A percentile compares a stretch with the other conserved stretches of the same genome.
Evolutionary conservation across 2,888 invertebrate species (phyloP).

Genomic region (Petrophora chlorosata): DNA sequence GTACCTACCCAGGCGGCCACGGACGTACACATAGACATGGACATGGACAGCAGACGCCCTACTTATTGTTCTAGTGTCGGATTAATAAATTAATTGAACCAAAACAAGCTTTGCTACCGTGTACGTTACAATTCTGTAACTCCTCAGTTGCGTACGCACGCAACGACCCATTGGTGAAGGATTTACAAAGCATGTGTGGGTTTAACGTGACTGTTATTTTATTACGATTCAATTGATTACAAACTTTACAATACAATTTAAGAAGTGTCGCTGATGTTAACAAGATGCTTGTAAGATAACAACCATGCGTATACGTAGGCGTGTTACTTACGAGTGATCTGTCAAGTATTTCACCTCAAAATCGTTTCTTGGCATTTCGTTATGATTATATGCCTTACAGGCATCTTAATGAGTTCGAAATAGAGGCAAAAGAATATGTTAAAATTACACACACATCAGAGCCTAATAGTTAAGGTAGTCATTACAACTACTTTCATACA

Average conservation of each 20-base stretch:
- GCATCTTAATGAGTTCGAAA: no score
- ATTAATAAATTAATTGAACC: no score
- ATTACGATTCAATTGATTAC: slow-evolving; percentile 25
- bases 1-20: no score
- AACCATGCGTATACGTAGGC: slow-evolving; percentile 14
- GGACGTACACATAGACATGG: no score
- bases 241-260: slow-evolving; percentile 21
- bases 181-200: slow-evolving; percentile 54
- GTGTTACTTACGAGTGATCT: slow-evolving; percentile 8
- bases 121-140: not conserved
- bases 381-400: no score
- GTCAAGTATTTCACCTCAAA: not conserved
- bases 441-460: no score
- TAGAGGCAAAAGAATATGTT: no score
- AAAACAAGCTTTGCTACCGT: slow-evolving; percentile 6
- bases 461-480: no score
- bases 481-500: no score
- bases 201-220: slow-evolving; percentile 19
- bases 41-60: no score
- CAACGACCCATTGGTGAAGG: slow-evolving; percentile 54
- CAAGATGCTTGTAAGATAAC: slow-evolving; percentile 21
- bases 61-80: no score
- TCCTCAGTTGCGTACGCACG: slow-evolving; percentile 31
- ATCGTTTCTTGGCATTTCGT: no score
- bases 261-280: slow-evolving; percentile 30